phyloP scores from a whole-genome alignment of 2,888 invertebrate species.

The Griposia aprilina region DNA sequence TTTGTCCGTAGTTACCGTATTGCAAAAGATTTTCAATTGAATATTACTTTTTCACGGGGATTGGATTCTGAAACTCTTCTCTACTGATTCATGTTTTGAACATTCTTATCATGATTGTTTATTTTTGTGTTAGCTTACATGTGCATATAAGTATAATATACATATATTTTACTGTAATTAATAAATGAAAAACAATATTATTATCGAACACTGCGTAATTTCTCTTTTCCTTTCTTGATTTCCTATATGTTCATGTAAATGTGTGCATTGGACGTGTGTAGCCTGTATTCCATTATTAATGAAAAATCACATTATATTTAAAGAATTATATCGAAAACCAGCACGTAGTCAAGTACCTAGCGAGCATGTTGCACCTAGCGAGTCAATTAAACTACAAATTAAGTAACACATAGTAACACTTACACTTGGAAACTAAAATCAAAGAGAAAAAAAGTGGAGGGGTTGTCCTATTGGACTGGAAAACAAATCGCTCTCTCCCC shows the following conservation, averaged over 20 bases:
- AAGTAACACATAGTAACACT: background rate
- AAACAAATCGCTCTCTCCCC: background rate
- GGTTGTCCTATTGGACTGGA: background rate
- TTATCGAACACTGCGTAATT: background rate
- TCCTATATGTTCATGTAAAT: background rate
- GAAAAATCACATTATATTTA: background rate
- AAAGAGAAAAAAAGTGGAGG: slow-evolving; percentile 6
- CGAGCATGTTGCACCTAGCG: slow-evolving; percentile 33
- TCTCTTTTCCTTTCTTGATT: background rate
- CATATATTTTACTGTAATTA: background rate
- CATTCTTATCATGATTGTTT: background rate
- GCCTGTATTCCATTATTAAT: background rate
- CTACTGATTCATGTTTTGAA: slow-evolving; percentile 13
- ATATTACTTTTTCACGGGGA: slow-evolving; percentile 39
- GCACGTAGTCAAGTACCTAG: slow-evolving; percentile 31
- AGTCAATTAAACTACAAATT: background rate
- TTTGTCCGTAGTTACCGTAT: slow-evolving; percentile 43
- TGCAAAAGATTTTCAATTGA: slow-evolving; percentile 42
- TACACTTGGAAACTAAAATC: background rate
- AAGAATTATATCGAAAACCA: background rate
- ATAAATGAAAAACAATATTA: background rate
- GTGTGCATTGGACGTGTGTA: background rate
- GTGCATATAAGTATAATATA: too few species aligned
- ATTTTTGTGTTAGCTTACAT: background rate
- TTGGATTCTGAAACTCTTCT: slow-evolving; percentile 37